Base-by-base conservation (phyloP, 2,113 vertebrate species). In the Helogale parvula region DNA sequence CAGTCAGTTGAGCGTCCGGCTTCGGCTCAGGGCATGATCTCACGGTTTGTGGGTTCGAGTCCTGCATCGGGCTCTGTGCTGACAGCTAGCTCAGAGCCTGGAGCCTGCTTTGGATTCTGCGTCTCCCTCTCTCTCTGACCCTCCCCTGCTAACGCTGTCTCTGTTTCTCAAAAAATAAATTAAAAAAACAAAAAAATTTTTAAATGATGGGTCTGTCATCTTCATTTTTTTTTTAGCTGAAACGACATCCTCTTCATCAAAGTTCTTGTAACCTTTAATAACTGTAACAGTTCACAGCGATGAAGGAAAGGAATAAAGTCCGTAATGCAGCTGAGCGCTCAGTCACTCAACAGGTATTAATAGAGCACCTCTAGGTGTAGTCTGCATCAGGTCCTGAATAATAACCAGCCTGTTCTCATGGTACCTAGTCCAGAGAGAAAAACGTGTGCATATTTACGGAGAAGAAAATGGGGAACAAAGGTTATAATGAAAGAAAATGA, bases 381-480 rank as follows among this genome's bases (percentile, higher is more conserved):
- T 69, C 87, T 29, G 77, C 47, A 15, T 10, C 7, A 80, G 71
- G 57, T 47, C 71, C 50, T 57, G 47, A 86, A 50, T 38, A 95
- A 69, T 68, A 80, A 81, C 7, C 90, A 76, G 31, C 38, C 71
- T 81, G 50, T 52, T 71, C 50, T 50, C 29, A 29, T 9, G 19
- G 57, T 21, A 69, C 21, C 50, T 47, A 57, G 76, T 1, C 45
- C 21, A 84, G 45, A 95, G 31, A 96, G 65, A 41, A 69, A 92
- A 41, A 2, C 50, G 50, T 63, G 54, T 77, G 81, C 29, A 8
- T 33, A 63, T 19, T 93, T 79, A 92, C 23, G 41, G 14, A 63
- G 92, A 85, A 63, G 92, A 85, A 92, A 85, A 90, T 33, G 23
- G 45, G 66, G 25, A 96, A 82, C 14, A 77, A 57, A 45, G 45